These are phyloP conservation scores for Catagonus wagneri DNA, from an alignment of 2,113 vertebrate species.

Conservation along the genomic window DNA sequence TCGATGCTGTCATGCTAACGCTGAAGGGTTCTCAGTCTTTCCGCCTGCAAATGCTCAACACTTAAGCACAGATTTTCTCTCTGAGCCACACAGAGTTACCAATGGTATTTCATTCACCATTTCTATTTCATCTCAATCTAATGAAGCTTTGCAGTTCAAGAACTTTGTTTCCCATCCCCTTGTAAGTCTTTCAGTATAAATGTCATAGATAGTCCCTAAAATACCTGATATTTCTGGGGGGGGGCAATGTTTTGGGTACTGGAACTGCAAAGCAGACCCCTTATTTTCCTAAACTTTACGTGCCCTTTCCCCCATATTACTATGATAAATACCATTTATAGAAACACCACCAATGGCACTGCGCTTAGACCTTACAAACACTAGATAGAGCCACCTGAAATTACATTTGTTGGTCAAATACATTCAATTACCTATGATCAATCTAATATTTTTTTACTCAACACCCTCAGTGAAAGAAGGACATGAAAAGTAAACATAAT, in stretches of 20 bases:
- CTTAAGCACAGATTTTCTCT: neutral
- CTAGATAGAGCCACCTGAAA: neutral
- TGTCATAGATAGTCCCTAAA: neutral
- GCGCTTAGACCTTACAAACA: neutral
- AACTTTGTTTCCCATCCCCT: neutral
- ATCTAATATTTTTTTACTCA: constrained; percentile 8
- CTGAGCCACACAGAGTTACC: neutral
- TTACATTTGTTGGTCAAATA: neutral
- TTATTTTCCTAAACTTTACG: neutral
- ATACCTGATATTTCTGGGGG: neutral
- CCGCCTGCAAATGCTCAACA: neutral
- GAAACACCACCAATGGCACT: neutral
- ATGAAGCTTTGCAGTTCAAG: neutral
- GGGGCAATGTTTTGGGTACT: neutral
- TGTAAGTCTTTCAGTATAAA: neutral
- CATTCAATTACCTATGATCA: neutral
- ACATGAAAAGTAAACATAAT: neutral
- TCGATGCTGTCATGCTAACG: neutral
- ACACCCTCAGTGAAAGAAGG: neutral
- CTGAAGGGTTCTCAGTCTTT: neutral
- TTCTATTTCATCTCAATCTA: constrained; percentile 11
- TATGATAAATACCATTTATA: neutral
- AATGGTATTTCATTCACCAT: neutral
- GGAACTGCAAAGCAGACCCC: neutral
- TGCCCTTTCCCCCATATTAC: neutral